Evolutionary conservation across 2,888 invertebrate species (phyloP).

Genomic region (Lottia gigantea): DNA sequence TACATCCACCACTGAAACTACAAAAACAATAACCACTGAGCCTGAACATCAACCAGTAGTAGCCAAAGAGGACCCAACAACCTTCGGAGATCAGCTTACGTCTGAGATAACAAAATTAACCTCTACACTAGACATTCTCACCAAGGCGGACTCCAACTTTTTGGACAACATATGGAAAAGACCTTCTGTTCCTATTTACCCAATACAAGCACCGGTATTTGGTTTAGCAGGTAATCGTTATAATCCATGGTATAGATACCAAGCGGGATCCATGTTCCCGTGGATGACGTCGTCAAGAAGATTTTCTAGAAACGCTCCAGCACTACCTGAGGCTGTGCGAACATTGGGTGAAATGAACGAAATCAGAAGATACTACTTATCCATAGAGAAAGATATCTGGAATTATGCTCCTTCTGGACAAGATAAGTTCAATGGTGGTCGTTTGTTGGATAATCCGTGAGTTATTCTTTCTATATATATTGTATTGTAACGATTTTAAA

Average conservation of each 20-base stretch:
- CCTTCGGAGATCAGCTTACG: too few species aligned
- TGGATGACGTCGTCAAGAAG: background rate
- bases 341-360: background rate
- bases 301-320: background rate
- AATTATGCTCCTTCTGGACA: conserved; percentile 42
- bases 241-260: background rate
- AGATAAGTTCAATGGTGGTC: conserved; percentile 36
- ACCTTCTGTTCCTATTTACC: background rate
- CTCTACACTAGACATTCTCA: too few species aligned
- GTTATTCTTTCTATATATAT: background rate
- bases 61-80: too few species aligned
- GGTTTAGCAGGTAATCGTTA: background rate
- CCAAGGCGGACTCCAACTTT: too few species aligned
- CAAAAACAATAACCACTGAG: too few species aligned
- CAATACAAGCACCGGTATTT: background rate
- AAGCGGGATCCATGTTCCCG: background rate
- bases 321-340: background rate
- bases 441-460: conserved; percentile 24
- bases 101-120: too few species aligned
- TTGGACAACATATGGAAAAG: background rate
- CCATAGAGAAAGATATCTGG: conserved; percentile 39
- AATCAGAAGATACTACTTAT: conserved; percentile 34
- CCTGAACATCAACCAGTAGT: too few species aligned
- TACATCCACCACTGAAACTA: too few species aligned
- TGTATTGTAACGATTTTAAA: too few species aligned